Percentiles rank a stretch among this genome's conserved stretches.
Conservation (phyloP, 2,888 invertebrate genomes). For the Drosophila koepferae region DNA sequence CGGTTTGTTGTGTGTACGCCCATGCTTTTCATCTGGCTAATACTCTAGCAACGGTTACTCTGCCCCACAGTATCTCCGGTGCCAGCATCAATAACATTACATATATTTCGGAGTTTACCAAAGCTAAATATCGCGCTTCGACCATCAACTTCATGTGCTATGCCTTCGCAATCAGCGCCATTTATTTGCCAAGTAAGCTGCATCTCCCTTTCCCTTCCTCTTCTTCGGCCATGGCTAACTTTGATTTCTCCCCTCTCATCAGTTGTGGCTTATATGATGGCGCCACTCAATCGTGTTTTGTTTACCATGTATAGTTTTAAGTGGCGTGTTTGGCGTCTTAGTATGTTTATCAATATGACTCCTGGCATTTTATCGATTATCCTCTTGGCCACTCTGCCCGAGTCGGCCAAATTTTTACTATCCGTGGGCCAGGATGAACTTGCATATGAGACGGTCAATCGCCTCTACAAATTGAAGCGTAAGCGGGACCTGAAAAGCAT, state of each 20-base stretch:
- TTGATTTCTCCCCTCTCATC: background rate
- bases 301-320: conserved; percentile 7
- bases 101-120: conserved; percentile 47
- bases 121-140: conserved; percentile 25
- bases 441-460: conserved; percentile 41
- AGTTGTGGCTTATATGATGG: conserved; percentile 20
- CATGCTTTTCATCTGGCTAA: background rate
- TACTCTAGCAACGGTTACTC: background rate
- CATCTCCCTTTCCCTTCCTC: background rate
- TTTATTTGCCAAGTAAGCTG: conserved; percentile 42
- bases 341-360: conserved; percentile 5
- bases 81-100: conserved; percentile 19
- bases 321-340: conserved; percentile 46
- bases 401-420: conserved; percentile 52
- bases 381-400: conserved; percentile 26
- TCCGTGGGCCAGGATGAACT: conserved; percentile 3
- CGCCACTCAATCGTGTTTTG: conserved; percentile 2
- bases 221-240: background rate
- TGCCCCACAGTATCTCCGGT: conserved; percentile 33
- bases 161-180: conserved; percentile 4
- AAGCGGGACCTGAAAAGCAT: conserved; percentile 24
- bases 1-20: conserved; percentile 40
- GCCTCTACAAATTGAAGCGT: conserved; percentile 39
- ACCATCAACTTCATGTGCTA: conserved; percentile 32
- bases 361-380: conserved; percentile 18